Conservation (phyloP, 2,888 invertebrate genomes). For the Molorchus minor region DNA sequence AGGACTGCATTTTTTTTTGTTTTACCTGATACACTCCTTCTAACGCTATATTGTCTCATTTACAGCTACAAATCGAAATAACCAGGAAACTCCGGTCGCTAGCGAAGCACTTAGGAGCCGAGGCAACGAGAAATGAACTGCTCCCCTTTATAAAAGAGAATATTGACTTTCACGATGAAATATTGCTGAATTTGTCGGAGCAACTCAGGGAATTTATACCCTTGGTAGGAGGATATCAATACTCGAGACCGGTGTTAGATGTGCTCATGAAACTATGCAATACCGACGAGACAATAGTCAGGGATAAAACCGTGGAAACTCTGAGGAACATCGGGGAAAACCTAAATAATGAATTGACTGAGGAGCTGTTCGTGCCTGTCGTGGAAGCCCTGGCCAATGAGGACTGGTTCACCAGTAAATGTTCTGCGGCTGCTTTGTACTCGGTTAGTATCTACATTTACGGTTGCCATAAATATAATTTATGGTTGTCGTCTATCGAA, state of each 20-base stretch:
- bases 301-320: slow-evolving; percentile 52
- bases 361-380: slow-evolving; percentile 49
- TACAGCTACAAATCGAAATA: slow-evolving; percentile 64
- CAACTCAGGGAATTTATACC: slow-evolving; percentile 54
- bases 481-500: too few species aligned
- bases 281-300: slow-evolving; percentile 54
- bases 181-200: slow-evolving; percentile 52
- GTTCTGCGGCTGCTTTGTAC: slow-evolving; percentile 49
- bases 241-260: slow-evolving; percentile 50
- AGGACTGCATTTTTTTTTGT: too few species aligned
- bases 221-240: slow-evolving; percentile 54
- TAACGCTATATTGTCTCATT: too few species aligned
- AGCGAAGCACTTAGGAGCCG: slow-evolving; percentile 51
- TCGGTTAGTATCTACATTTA: slow-evolving; percentile 43
- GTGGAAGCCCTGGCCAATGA: slow-evolving; percentile 47
- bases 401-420: slow-evolving; percentile 55
- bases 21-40: too few species aligned
- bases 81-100: slow-evolving; percentile 50
- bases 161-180: slow-evolving; percentile 54
- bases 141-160: slow-evolving; percentile 52
- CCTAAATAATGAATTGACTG: slow-evolving; percentile 47
- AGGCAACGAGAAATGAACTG: slow-evolving; percentile 52
- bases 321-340: slow-evolving; percentile 47
- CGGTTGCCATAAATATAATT: not conserved
- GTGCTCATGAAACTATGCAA: slow-evolving; percentile 53